phyloP scores from a whole-genome alignment of 2,797 vertebrate genomes.

The Poecilia wingei region DNA sequence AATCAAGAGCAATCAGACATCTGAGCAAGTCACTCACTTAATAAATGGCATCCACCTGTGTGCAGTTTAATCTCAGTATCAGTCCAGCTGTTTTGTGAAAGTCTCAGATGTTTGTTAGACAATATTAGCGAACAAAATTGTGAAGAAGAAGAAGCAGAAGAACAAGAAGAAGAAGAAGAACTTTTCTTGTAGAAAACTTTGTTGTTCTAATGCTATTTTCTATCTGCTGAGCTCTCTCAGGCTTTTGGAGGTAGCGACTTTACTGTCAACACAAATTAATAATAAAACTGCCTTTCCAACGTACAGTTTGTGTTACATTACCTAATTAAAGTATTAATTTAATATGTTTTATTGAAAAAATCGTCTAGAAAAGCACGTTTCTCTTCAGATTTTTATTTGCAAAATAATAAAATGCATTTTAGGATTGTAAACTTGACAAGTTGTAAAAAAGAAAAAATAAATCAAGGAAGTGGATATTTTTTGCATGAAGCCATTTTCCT shows the following conservation, averaged over 20 bases:
- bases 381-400: neutral
- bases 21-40: neutral
- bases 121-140: neutral
- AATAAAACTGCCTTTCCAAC: no score
- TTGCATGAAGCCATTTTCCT: constrained; percentile 18
- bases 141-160: no score
- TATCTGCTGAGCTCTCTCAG: no score
- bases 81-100: neutral
- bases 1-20: neutral
- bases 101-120: neutral
- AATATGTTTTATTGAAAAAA: no score
- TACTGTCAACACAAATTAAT: no score
- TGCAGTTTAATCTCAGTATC: neutral
- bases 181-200: neutral
- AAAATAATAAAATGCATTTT: neutral
- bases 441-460: neutral
- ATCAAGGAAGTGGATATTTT: neutral
- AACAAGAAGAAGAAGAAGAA: no score
- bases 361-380: no score
- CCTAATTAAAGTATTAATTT: no score
- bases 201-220: neutral
- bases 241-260: no score
- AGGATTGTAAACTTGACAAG: neutral
- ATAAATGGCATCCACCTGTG: neutral
- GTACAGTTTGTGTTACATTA: no score